Base-by-base conservation (phyloP, 1,140 invertebrate species). In the Geopemphigus sp. region DNA sequence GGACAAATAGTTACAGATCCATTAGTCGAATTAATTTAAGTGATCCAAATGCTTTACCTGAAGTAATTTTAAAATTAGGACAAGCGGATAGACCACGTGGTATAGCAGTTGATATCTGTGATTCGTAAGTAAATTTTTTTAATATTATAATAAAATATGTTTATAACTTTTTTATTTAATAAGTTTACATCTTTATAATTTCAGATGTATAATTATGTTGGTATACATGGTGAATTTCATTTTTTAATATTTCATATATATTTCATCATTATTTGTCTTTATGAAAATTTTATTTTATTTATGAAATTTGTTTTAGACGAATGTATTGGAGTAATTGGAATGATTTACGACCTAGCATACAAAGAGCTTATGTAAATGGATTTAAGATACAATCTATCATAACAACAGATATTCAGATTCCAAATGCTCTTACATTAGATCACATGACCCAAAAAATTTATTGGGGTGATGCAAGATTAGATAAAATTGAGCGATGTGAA, bases 251-350 rank as follows among this genome's bases (percentile, higher is more conserved):
- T 4, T 3, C 3, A 39, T 8, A 39, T 39, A 8, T 8, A 39
- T 39, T 39, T 39, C 32, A 8, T 39, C 8, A 8, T 39, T 8
- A 39, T 39, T 39, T 39, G 32, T 39, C 3, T 39, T 39, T 39
- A 39, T 39, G 3, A 4, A 4, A 8, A 8, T 39, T 39, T 39
- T 4, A 39, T 39, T 4, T 39, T 39, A 39, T 4, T 59, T 24
- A 19, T 50, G 1, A 70, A 45, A 26, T 68, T 22, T 81, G 68
- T 24, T 84, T 81, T 83, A 90, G 89, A 57, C 86, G 87, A 32
- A 86, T 95, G 11, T 95, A 92, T 85, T 95, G 92, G 92, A 93
- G 92, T 0, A 94, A 95, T 85, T 94, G 93, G 93, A 93, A 94
- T 85, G 87, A 89, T 76, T 85, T 89, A 61, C 85, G 88, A 63